Evolutionary conservation across 53 echinoderm and acorn worm species (phyloP).

Genomic region (Zoroaster sp.): DNA sequence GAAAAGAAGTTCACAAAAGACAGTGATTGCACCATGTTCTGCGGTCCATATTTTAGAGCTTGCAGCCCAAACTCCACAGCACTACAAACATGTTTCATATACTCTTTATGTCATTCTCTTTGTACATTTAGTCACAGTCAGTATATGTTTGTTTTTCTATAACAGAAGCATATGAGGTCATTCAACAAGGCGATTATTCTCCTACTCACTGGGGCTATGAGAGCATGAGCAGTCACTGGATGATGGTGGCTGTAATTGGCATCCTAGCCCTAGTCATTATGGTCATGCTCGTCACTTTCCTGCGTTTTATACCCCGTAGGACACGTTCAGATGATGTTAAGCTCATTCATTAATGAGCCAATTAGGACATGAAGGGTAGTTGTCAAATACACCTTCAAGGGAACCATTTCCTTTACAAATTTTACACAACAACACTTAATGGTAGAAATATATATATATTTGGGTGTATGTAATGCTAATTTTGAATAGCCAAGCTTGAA

Average conservation of each 20-base stretch:
- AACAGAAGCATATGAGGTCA: background rate
- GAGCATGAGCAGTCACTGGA: constrained; percentile 12
- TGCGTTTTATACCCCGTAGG: background rate
- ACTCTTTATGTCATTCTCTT: too few relatives aligned
- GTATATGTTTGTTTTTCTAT: background rate
- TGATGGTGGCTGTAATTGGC: constrained; percentile 16
- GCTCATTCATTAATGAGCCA: background rate
- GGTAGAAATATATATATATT: background rate
- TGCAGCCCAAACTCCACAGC: too few relatives aligned
- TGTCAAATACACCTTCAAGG: too few relatives aligned
- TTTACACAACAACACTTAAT: background rate
- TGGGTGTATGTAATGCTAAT: background rate
- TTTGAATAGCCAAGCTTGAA: background rate
- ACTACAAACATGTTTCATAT: too few relatives aligned
- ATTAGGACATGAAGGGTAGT: background rate
- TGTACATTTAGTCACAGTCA: background rate
- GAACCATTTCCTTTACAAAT: too few relatives aligned
- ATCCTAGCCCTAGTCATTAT: constrained; percentile 5
- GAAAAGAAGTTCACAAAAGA: too few relatives aligned
- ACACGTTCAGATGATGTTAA: background rate
- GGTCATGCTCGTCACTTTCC: background rate
- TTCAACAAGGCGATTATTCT: background rate
- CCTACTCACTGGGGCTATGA: background rate
- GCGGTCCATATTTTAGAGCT: too few relatives aligned
- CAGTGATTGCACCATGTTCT: too few relatives aligned